Evolutionary conservation across 2,888 invertebrate species (phyloP).

Genomic region (Tortricodes alternella): DNA sequence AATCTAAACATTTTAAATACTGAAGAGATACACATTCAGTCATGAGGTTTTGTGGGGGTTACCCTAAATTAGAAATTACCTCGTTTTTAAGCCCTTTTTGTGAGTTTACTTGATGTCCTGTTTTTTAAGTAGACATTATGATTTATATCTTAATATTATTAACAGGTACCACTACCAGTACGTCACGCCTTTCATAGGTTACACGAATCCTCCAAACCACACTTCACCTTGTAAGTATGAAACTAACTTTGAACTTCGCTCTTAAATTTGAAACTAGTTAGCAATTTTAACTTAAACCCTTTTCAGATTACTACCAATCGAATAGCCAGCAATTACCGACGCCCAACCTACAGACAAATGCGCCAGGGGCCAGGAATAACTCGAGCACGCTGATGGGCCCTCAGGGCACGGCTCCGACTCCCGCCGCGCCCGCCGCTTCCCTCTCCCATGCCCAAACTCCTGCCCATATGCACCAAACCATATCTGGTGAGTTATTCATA

Average conservation of each 20-base stretch:
- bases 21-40: neutral
- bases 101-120: too few species aligned
- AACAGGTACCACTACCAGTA: conserved; percentile 69
- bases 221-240: conserved; percentile 66
- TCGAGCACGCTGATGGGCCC: conserved; percentile 57
- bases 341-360: conserved; percentile 60
- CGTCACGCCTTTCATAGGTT: conserved; percentile 64
- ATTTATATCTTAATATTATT: conserved; percentile 25
- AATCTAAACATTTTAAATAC: neutral
- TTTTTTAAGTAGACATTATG: too few species aligned
- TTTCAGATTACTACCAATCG: conserved; percentile 62
- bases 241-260: neutral
- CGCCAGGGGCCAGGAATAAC: conserved; percentile 53
- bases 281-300: neutral
- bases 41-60: neutral
- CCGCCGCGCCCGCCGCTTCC: conserved; percentile 58
- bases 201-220: conserved; percentile 62
- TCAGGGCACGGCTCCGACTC: conserved; percentile 55
- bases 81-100: neutral
- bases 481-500: conserved; percentile 54
- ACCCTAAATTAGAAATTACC: neutral
- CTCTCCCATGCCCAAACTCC: conserved; percentile 60
- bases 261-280: neutral
- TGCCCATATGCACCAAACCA: conserved; percentile 63
- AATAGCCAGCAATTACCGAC: conserved; percentile 70